phyloP scores from a whole-genome alignment of 2,888 invertebrate genomes.

The Ormyrus rosae region DNA sequence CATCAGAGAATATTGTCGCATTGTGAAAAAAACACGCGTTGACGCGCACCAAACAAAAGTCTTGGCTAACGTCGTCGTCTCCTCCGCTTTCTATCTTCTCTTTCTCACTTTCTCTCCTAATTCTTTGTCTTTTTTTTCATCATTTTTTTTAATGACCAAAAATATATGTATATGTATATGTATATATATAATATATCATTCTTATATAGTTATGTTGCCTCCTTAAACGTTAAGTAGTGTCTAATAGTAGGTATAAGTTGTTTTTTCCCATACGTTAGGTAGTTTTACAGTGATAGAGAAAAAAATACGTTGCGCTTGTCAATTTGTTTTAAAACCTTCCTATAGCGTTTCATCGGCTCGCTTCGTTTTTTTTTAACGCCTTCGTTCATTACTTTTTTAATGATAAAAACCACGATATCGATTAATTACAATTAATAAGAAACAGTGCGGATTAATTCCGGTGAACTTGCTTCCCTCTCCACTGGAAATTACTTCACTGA shows the following conservation, averaged over 20 bases:
- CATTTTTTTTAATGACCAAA: conserved; percentile 72
- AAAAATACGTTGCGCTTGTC: conserved; percentile 72
- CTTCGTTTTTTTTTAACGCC: conserved; percentile 40
- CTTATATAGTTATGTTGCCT: conserved; percentile 74
- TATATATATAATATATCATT: conserved; percentile 74
- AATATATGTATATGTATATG: conserved; percentile 74
- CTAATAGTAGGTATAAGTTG: conserved; percentile 74
- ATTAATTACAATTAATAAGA: conserved; percentile 52
- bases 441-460: conserved; percentile 45
- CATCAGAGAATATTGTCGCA: conserved; percentile 74
- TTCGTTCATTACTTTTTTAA: conserved; percentile 39
- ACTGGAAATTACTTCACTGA: conserved; percentile 29
- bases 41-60: conserved; percentile 71
- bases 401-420: conserved; percentile 50
- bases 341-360: conserved; percentile 49
- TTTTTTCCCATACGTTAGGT: conserved; percentile 67
- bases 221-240: conserved; percentile 74
- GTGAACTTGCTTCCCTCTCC: conserved; percentile 29
- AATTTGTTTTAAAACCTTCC: conserved; percentile 40
- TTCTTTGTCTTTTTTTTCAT: conserved; percentile 55
- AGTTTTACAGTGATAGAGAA: conserved; percentile 75
- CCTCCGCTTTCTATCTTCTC: conserved; percentile 55
- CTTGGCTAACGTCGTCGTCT: conserved; percentile 69
- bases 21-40: conserved; percentile 70
- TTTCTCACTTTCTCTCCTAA: conserved; percentile 54